These are phyloP conservation scores for Sylvilagus bachmani DNA, from an alignment of 2,113 vertebrate species.

Conservation along the genomic window DNA sequence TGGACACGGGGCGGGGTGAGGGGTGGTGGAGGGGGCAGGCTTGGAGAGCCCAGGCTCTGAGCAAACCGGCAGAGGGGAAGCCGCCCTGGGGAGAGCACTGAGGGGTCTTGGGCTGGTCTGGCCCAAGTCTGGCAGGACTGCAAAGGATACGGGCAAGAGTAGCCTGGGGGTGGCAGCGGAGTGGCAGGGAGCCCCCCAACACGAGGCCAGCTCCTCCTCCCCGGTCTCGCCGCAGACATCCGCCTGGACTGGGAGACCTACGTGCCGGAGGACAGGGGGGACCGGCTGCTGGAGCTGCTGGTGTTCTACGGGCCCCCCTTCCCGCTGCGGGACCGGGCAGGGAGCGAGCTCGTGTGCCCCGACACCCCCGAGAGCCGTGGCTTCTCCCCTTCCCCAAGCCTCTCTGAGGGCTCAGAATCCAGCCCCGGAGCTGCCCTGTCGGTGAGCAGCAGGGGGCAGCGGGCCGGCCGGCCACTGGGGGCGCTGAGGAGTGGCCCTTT, in stretches of 20 bases:
- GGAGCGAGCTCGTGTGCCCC: conserved; percentile 79
- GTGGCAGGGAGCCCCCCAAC: neutral
- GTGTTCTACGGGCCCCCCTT: conserved; percentile 91
- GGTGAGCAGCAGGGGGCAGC: neutral
- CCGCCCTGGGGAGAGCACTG: neutral
- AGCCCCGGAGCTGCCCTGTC: neutral
- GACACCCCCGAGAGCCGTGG: neutral
- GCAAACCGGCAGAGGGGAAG: neutral
- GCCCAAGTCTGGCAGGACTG: neutral
- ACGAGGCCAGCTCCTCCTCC: fast-evolving
- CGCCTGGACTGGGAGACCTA: conserved; percentile 95
- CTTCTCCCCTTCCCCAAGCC: neutral
- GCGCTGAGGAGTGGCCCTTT: neutral
- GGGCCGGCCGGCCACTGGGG: neutral
- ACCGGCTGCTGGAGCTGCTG: conserved; percentile 91
- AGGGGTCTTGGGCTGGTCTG: neutral
- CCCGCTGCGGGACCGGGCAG: conserved; percentile 87
- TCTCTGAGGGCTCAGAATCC: neutral
- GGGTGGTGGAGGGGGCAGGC: too few species aligned
- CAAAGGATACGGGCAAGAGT: neutral
- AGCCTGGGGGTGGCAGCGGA: too few species aligned
- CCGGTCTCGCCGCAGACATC: conserved; percentile 89
- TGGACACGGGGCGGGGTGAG: too few species aligned
- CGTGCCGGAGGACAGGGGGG: conserved; percentile 85
- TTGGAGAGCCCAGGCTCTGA: neutral